A percentile compares a stretch with the other conserved stretches of the same genome.
Evolutionary conservation across 2,113 vertebrate genomes (phyloP).

Genomic region (Arothron firmamentum): DNA sequence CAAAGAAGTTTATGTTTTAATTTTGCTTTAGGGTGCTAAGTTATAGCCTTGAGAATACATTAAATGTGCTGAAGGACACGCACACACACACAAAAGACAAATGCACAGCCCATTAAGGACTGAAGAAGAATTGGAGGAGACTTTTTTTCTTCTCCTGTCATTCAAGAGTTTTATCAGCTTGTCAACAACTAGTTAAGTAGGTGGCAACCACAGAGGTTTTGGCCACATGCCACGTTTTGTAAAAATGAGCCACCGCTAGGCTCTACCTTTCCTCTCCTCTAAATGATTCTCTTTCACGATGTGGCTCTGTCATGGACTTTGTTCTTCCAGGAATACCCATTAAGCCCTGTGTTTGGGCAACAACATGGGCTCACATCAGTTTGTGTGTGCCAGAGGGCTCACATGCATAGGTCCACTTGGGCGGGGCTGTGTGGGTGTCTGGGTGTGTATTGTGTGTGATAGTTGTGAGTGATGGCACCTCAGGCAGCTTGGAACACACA

Average conservation of each 20-base stretch:
- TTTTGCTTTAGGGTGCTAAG: too few relatives aligned
- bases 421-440: conserved; percentile 42
- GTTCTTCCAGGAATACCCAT: conserved; percentile 23
- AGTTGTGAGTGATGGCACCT: conserved; percentile 52
- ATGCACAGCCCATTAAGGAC: conserved; percentile 6
- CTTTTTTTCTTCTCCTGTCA: conserved; percentile 24
- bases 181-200: conserved; percentile 59
- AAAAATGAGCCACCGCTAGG: conserved; percentile 24
- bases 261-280: conserved; percentile 13
- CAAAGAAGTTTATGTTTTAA: too few relatives aligned
- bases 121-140: too few relatives aligned
- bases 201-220: conserved; percentile 55
- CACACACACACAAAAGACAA: too few relatives aligned
- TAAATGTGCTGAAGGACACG: too few relatives aligned
- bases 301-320: conserved; percentile 6
- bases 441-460: conserved; percentile 42
- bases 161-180: conserved; percentile 42
- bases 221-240: conserved; percentile 33
- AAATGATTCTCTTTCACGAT: conserved; percentile 24
- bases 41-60: too few relatives aligned
- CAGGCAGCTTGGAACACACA: conserved; percentile 26
- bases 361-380: background rate
- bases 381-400: conserved; percentile 18
- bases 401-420: conserved; percentile 14
- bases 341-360: background rate